Percentiles rank a stretch among this genome's conserved stretches.
These are phyloP conservation scores for Polypedilum vanderplanki DNA, from an alignment of 1,140 invertebrate species.

Conservation along the genomic window DNA sequence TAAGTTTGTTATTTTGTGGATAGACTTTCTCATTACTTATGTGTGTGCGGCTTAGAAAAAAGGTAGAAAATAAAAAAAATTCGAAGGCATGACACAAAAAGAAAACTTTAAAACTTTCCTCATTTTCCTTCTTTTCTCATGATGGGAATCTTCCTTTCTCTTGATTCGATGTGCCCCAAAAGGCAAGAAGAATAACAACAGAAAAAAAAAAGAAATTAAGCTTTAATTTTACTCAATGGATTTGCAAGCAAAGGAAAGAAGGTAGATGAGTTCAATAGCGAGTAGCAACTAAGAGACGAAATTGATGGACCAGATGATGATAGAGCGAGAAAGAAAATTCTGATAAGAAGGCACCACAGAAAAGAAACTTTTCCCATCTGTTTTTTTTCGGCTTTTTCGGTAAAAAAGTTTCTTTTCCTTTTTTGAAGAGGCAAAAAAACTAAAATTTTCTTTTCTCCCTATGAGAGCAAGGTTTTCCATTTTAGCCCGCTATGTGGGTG, in stretches of 20 bases:
- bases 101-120: background rate
- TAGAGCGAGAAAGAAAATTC: no score
- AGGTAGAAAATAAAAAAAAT: no score
- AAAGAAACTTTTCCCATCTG: conserved; percentile 10
- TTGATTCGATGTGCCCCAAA: background rate
- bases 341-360: background rate
- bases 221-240: conserved; percentile 24
- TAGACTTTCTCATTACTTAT: conserved; percentile 3
- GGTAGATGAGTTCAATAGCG: background rate
- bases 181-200: background rate
- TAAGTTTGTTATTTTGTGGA: conserved; percentile 14
- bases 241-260: background rate
- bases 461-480: background rate
- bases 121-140: background rate
- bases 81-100: background rate
- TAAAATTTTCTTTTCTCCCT: background rate
- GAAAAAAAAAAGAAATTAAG: conserved; percentile 8
- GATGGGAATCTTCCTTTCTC: background rate
- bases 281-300: background rate
- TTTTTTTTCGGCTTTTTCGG: conserved; percentile 4
- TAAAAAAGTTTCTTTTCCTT: background rate
- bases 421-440: background rate
- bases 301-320: conserved; percentile 16
- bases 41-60: background rate
- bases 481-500: background rate